These are phyloP conservation scores for Magallana gigas DNA, from an alignment of 1,140 invertebrate genomes.

Conservation along the genomic window DNA sequence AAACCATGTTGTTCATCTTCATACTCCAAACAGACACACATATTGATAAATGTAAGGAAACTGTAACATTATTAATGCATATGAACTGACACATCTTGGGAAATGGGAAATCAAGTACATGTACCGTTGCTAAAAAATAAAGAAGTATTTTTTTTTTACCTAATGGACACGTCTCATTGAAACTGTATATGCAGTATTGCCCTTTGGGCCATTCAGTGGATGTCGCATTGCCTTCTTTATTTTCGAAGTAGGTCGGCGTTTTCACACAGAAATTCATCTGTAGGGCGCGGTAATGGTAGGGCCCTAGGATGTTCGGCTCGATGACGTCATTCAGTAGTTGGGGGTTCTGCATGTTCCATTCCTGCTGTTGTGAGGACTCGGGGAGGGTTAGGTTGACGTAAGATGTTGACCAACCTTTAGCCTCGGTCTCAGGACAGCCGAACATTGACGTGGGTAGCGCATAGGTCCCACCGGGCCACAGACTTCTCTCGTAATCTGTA, in stretches of 20 bases:
- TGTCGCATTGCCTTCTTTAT: background rate
- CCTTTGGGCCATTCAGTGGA: constrained; percentile 2
- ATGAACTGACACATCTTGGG: no score
- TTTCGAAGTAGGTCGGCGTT: background rate
- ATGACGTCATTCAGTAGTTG: background rate
- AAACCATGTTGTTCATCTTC: no score
- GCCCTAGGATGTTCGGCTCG: constrained; percentile 43
- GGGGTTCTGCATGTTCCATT: constrained; percentile 25
- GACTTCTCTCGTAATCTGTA: background rate
- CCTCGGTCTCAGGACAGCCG: constrained; percentile 44
- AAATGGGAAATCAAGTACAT: no score
- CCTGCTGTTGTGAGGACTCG: background rate
- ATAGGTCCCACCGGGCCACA: constrained; percentile 35
- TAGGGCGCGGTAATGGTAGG: constrained; percentile 10
- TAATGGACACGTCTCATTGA: background rate
- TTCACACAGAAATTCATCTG: constrained; percentile 47
- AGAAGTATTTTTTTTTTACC: background rate
- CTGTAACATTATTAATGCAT: no score
- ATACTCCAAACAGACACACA: no score
- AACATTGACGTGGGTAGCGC: constrained; percentile 42
- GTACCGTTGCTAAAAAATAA: no score
- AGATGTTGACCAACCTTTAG: constrained; percentile 2
- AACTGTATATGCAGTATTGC: constrained; percentile 41
- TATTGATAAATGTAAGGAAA: no score
- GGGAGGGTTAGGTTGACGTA: constrained; percentile 48